Percentiles rank a stretch among this genome's conserved stretches.
Conservation (phyloP, 2,888 invertebrate genomes). For the Dugesia japonica region DNA sequence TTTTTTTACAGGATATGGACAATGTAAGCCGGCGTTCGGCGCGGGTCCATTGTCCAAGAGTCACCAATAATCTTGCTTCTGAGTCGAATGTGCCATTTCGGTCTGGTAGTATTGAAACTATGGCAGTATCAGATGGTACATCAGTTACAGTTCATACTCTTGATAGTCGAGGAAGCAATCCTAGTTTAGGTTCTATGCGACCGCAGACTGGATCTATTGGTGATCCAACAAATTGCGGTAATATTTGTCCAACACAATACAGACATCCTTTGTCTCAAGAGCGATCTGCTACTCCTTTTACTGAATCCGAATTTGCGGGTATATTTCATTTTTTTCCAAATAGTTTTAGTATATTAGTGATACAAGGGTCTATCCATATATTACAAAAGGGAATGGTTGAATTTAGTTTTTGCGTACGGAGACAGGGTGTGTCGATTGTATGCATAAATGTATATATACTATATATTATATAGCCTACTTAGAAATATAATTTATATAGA, state of each 20-base stretch:
- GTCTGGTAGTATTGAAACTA: conserved; percentile 27
- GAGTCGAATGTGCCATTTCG: neutral
- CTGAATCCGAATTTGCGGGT: neutral
- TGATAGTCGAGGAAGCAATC: conserved; percentile 29
- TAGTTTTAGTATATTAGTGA: neutral
- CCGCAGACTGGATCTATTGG: conserved; percentile 32
- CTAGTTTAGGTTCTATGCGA: conserved; percentile 26
- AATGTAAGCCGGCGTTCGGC: neutral
- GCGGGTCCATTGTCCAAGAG: neutral
- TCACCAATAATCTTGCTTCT: neutral
- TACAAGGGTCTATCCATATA: neutral
- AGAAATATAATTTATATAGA: no score
- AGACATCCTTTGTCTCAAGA: neutral
- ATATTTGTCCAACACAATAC: neutral
- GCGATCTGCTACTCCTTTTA: neutral
- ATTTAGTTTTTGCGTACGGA: no score
- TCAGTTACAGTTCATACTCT: conserved; percentile 29
- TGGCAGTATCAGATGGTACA: conserved; percentile 31
- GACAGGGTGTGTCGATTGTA: no score
- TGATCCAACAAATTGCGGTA: conserved; percentile 6
- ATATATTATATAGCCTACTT: no score
- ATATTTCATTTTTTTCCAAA: neutral
- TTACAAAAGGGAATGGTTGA: no score
- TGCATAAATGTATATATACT: no score
- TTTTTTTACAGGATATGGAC: neutral